Percentiles rank a stretch among this genome's conserved stretches.
Conservation (phyloP, 2,888 invertebrate genomes). For the Tetranychus piercei region DNA sequence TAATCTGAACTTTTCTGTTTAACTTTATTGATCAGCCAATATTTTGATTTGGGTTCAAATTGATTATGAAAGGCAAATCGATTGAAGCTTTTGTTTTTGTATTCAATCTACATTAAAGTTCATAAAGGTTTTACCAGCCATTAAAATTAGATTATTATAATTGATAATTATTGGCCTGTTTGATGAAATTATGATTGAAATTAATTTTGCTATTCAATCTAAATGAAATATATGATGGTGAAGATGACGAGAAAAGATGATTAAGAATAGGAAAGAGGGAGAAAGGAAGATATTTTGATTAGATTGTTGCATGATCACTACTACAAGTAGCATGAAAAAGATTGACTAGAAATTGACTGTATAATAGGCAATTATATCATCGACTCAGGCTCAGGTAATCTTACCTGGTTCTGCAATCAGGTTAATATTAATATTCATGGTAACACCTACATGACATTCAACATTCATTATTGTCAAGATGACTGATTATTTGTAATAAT, state of each 20-base stretch:
- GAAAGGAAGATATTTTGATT: background rate
- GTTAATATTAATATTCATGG: background rate
- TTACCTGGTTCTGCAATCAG: background rate
- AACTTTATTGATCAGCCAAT: too few species aligned
- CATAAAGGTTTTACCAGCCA: too few species aligned
- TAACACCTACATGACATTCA: background rate
- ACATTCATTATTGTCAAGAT: background rate
- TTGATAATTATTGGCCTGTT: too few species aligned
- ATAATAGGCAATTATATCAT: background rate
- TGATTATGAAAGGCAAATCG: too few species aligned
- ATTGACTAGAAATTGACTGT: background rate
- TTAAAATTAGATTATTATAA: too few species aligned
- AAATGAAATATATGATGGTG: background rate
- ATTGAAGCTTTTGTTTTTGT: too few species aligned
- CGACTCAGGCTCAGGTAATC: background rate
- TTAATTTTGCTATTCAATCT: background rate
- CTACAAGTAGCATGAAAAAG: background rate
- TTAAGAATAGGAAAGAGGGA: background rate
- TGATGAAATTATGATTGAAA: too few species aligned
- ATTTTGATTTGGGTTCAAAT: too few species aligned
- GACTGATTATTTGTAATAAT: background rate
- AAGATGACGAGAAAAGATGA: background rate
- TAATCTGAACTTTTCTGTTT: too few species aligned
- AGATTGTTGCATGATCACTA: background rate
- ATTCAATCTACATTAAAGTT: too few species aligned